phyloP scores from a whole-genome alignment of 2,113 vertebrate genomes.

The Rhinolophus sinicus region DNA sequence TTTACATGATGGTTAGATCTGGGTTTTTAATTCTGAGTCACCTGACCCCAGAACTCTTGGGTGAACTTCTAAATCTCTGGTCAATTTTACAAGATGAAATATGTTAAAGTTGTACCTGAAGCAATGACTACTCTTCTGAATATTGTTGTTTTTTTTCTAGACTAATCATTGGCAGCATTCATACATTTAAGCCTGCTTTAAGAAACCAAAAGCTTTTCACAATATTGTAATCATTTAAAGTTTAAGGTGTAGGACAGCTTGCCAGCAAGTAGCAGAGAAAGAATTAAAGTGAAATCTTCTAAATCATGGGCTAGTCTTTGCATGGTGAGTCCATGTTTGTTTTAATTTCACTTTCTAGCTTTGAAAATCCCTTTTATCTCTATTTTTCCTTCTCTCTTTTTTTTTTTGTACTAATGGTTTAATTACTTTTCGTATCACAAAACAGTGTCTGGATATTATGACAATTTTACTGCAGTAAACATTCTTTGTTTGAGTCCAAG shows the following conservation, averaged over 20 bases:
- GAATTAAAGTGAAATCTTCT: background rate
- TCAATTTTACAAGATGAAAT: constrained; percentile 26
- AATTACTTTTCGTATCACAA: constrained; percentile 3
- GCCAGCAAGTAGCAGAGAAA: background rate
- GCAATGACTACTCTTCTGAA: background rate
- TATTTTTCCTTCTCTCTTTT: constrained; percentile 1
- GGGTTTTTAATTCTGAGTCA: background rate
- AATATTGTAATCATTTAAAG: background rate
- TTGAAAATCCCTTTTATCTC: background rate
- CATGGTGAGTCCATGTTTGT: background rate
- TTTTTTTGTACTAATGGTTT: background rate
- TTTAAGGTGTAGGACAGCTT: background rate
- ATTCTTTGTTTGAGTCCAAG: background rate
- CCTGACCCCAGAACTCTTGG: background rate
- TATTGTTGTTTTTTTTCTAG: background rate
- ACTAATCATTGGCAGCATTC: background rate
- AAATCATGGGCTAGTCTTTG: background rate
- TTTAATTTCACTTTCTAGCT: constrained; percentile 29
- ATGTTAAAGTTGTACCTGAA: background rate
- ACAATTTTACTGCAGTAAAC: constrained; percentile 25
- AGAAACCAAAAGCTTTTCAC: background rate
- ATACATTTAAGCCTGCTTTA: background rate
- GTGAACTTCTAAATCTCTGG: background rate
- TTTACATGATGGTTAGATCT: background rate
- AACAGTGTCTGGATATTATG: background rate